These are phyloP conservation scores for Aphaenogaster rudis DNA, from an alignment of 1,140 invertebrate genomes.

Conservation along the genomic window DNA sequence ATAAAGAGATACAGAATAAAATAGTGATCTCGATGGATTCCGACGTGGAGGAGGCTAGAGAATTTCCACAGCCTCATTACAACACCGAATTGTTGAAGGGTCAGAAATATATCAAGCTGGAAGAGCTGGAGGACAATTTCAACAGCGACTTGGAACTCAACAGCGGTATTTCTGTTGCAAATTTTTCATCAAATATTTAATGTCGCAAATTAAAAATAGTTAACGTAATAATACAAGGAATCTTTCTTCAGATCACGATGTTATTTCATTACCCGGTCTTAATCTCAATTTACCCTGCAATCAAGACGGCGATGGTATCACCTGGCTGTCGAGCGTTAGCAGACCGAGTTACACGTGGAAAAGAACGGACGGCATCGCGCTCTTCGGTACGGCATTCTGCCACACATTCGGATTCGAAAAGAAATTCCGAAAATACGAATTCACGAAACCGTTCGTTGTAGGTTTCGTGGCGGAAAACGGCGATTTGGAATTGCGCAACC, in stretches of 20 bases:
- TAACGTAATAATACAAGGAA: not conserved
- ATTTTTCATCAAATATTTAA: slow-evolving; percentile 22
- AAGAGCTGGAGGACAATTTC: slow-evolving; percentile 75
- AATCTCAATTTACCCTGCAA: slow-evolving; percentile 81
- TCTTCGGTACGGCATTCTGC: slow-evolving; percentile 70
- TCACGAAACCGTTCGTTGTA: slow-evolving; percentile 20
- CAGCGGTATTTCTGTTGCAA: slow-evolving; percentile 58
- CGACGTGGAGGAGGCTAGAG: slow-evolving; percentile 62
- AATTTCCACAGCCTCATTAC: slow-evolving; percentile 66
- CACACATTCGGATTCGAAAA: not conserved
- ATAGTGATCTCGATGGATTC: slow-evolving; percentile 71
- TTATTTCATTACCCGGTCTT: slow-evolving; percentile 79
- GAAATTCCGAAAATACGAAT: not conserved
- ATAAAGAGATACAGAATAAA: slow-evolving; percentile 75
- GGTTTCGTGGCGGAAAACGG: slow-evolving; percentile 79
- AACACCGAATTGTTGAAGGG: slow-evolving; percentile 75
- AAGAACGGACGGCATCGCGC: slow-evolving; percentile 74
- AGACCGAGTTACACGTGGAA: slow-evolving; percentile 81
- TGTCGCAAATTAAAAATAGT: not conserved
- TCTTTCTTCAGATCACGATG: slow-evolving; percentile 75
- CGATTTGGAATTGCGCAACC: slow-evolving; percentile 78
- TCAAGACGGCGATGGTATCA: slow-evolving; percentile 77
- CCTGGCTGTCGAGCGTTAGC: slow-evolving; percentile 78
- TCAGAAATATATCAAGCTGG: slow-evolving; percentile 77
- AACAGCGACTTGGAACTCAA: slow-evolving; percentile 52